Evolutionary conservation across 2,797 vertebrate species (phyloP).

Genomic region (Bothrops alternatus): DNA sequence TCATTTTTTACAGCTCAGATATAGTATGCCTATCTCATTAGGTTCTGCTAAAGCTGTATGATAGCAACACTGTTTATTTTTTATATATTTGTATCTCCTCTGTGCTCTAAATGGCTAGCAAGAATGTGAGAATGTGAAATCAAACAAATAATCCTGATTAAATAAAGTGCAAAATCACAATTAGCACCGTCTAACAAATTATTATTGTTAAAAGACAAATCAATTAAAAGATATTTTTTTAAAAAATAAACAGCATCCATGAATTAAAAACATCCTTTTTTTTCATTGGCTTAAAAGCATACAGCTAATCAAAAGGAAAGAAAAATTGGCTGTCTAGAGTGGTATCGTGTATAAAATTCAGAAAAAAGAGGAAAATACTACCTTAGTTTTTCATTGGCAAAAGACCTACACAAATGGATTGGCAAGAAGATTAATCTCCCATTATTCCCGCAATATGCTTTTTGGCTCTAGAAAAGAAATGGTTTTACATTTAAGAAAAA

Average conservation of each 20-base stretch:
- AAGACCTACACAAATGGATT: slow-evolving; percentile 30
- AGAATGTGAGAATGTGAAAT: not conserved
- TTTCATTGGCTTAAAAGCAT: not conserved
- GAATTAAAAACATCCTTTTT: not conserved
- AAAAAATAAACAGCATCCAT: not conserved
- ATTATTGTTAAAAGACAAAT: not conserved
- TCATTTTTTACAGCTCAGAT: not conserved
- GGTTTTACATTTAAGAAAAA: slow-evolving; percentile 43
- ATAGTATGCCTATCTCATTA: not conserved
- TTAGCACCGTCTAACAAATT: not conserved
- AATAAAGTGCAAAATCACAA: not conserved
- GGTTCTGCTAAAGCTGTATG: not conserved
- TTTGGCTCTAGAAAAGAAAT: slow-evolving; percentile 36
- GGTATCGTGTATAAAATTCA: slow-evolving; percentile 21
- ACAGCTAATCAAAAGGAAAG: not conserved
- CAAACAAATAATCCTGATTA: not conserved
- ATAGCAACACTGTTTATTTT: not conserved
- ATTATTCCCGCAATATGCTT: slow-evolving; percentile 21
- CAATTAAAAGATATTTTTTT: not conserved
- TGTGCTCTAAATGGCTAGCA: not conserved
- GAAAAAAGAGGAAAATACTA: fast-evolving
- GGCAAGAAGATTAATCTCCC: slow-evolving; percentile 4
- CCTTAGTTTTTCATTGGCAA: not conserved
- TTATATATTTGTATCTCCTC: not conserved
- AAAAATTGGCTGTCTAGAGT: not conserved